Base-by-base conservation (phyloP, 2,113 vertebrate genomes). In the Ariopsis seemanni region DNA sequence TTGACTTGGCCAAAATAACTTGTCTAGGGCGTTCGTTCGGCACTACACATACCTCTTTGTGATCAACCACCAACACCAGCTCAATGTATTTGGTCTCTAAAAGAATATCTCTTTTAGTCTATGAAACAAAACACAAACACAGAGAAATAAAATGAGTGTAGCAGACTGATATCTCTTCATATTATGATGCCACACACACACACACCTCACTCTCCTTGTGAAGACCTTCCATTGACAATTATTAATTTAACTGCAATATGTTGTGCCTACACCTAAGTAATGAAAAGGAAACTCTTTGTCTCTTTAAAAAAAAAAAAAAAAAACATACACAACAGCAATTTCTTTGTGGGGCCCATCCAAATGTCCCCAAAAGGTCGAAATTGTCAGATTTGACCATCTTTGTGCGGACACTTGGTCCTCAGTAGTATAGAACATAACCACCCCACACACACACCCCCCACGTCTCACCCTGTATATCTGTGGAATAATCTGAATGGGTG, bases 1-100 rank as follows among this genome's bases (percentile, higher is more conserved):
- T 18, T 34, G 18, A 74, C n/a, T 9, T 72, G 17, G 3, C 69
- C 18, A 20, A 74, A 10, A 74, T 42, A 72, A 42, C 42, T 42
- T 42, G 4, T 42, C 42, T 3, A 42, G 42, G 4, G 42, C 42
- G 4, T 42, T 42, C 42, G 3, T 42, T 42, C 42, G 42, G 4
- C 42, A 42, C 42, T 74, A 92, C 27, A 80, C 85, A 86, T 86
- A 99, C 98, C 95, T 97, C 97, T 0, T 96, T 86, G 5, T 96
- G 95, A 78, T 99, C 98, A 0, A 94, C 97, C 87, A 99, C 97
- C 87, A 99, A 94, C 92, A 97, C 97, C 93, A 99, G 94, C 88
- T 99, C 98, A 57, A 99, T 95, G 6, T 95, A 96, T 22, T 95
- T 97, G 74, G 94, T 96, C 93, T 97, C 96, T 0, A 93, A 91